Conservation (phyloP, 2,797 vertebrate species). For the Thamnophis elegans region DNA sequence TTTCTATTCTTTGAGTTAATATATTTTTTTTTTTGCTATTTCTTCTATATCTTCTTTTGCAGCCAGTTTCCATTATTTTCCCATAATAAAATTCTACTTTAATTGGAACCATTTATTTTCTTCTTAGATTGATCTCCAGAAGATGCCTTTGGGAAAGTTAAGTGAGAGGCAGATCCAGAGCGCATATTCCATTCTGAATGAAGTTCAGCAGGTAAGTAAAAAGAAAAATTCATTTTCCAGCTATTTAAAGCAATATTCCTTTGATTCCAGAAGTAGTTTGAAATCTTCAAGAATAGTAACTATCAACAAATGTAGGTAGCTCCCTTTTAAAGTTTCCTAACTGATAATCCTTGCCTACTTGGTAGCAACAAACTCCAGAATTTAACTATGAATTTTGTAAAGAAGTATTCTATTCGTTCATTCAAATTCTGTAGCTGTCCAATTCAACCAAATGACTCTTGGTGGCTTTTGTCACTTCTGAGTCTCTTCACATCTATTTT, state of each 20-base stretch:
- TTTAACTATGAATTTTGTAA: neutral
- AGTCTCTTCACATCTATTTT: neutral
- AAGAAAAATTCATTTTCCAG: neutral
- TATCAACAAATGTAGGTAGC: neutral
- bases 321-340: neutral
- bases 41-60: neutral
- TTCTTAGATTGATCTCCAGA: conserved; percentile 94
- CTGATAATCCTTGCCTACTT: neutral
- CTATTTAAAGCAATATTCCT: neutral
- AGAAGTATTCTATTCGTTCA: neutral
- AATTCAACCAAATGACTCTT: neutral
- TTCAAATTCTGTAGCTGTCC: neutral
- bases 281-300: neutral
- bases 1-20: neutral
- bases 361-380: neutral
- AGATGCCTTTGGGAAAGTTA: conserved; percentile 97
- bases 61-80: neutral
- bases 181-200: conserved; percentile 90
- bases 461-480: neutral
- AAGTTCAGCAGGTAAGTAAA: conserved; percentile 90
- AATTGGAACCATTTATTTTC: conserved; percentile 25
- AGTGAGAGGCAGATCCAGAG: conserved; percentile 98
- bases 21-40: conserved; percentile 10
- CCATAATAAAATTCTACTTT: neutral
- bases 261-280: neutral